These are phyloP conservation scores for Coecobrya sp. DNA, from an alignment of 2,888 invertebrate genomes.

Conservation along the genomic window DNA sequence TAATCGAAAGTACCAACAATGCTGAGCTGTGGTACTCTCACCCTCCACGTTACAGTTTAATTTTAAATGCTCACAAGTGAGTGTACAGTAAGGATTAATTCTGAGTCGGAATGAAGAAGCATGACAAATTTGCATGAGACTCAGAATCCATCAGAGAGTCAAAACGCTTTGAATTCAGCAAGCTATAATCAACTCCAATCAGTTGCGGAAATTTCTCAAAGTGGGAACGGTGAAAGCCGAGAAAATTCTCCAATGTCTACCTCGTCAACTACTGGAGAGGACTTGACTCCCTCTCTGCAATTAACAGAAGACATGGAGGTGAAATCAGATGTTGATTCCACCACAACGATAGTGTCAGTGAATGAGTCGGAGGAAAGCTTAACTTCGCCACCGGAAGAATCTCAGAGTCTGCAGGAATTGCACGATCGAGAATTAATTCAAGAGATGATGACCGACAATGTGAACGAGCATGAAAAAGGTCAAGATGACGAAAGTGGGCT, in stretches of 20 bases:
- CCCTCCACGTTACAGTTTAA: not conserved
- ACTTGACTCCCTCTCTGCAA: slow-evolving; percentile 62
- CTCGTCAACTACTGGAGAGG: slow-evolving; percentile 72
- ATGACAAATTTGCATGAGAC: slow-evolving; percentile 80
- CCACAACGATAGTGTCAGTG: slow-evolving; percentile 73
- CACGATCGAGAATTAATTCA: slow-evolving; percentile 56
- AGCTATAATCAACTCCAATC: slow-evolving; percentile 65
- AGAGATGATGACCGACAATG: slow-evolving; percentile 58
- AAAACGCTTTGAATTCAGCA: slow-evolving; percentile 64
- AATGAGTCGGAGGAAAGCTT: slow-evolving; percentile 76
- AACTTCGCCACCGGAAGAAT: slow-evolving; percentile 68
- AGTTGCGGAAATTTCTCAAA: slow-evolving; percentile 53
- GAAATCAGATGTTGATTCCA: slow-evolving; percentile 77
- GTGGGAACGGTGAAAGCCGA: slow-evolving; percentile 55
- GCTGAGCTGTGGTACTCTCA: not conserved
- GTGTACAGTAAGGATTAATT: not conserved
- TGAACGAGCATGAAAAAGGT: slow-evolving; percentile 66
- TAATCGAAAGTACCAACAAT: not conserved
- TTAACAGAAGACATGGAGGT: slow-evolving; percentile 65
- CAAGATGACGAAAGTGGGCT: slow-evolving; percentile 70
- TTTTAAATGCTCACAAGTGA: not conserved
- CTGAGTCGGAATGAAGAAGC: slow-evolving; percentile 75
- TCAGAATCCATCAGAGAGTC: slow-evolving; percentile 77
- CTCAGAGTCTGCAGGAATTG: slow-evolving; percentile 58
- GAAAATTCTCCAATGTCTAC: slow-evolving; percentile 76